Evolutionary conservation across 2,797 vertebrate genomes (phyloP).

Genomic region (Hyperoplus immaculatus): DNA sequence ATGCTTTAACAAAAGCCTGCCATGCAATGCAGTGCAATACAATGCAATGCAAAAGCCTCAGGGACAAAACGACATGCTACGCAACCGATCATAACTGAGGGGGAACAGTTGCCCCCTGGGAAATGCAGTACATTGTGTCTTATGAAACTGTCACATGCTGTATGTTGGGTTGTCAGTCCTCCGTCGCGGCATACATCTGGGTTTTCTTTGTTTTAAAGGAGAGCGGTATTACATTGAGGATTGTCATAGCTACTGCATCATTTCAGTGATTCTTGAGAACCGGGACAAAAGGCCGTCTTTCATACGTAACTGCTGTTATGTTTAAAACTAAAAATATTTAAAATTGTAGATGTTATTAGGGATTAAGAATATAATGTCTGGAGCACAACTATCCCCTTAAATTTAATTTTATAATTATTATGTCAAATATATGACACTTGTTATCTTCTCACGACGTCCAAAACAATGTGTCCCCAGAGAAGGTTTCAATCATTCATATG

Average conservation of each 20-base stretch:
- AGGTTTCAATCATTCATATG: too few species aligned
- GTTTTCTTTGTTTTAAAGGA: slow-evolving; percentile 28
- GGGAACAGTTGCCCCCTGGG: slow-evolving; percentile 3
- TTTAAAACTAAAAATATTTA: too few species aligned
- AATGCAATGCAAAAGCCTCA: background rate
- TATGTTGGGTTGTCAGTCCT: slow-evolving; percentile 44
- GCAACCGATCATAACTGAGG: slow-evolving; percentile 36
- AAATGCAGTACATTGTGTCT: slow-evolving; percentile 20
- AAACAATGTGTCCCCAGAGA: too few species aligned
- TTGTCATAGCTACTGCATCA: slow-evolving; percentile 8
- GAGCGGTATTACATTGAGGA: slow-evolving; percentile 47
- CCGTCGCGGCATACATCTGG: background rate
- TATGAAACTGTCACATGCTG: slow-evolving; percentile 28
- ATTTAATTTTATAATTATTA: too few species aligned
- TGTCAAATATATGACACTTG: too few species aligned
- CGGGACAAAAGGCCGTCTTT: too few species aligned
- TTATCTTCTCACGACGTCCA: too few species aligned
- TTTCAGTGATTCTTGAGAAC: slow-evolving; percentile 1
- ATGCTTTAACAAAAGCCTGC: background rate
- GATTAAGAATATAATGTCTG: too few species aligned
- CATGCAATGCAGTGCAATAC: background rate
- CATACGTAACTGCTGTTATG: too few species aligned
- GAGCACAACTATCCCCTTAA: too few species aligned
- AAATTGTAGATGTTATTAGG: too few species aligned
- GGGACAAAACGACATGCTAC: slow-evolving; percentile 19